Conservation (phyloP, 1,140 invertebrate species). For the Achroia grisella region DNA sequence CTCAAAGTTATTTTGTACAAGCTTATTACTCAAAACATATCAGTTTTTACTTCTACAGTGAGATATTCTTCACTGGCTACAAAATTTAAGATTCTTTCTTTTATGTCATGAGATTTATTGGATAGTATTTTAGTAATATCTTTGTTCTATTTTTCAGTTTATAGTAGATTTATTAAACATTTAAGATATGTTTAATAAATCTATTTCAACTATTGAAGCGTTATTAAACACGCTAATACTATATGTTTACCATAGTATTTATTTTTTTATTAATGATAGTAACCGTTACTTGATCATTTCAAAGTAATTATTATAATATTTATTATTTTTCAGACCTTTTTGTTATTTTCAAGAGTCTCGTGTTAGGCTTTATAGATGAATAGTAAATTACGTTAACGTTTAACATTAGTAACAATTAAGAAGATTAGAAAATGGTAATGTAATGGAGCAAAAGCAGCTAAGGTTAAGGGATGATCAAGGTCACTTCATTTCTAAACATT, state of each 20-base stretch:
- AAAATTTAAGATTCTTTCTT: constrained; percentile 15
- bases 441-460: constrained; percentile 58
- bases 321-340: neutral
- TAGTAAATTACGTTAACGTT: neutral
- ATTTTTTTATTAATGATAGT: neutral
- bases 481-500: constrained; percentile 67
- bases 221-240: too few species aligned
- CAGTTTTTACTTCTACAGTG: constrained; percentile 20
- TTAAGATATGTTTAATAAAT: too few species aligned
- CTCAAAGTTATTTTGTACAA: constrained; percentile 48
- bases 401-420: constrained; percentile 12
- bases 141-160: too few species aligned
- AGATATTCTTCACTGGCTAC: constrained; percentile 22
- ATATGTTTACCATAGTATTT: too few species aligned
- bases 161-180: too few species aligned
- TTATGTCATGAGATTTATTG: constrained; percentile 3
- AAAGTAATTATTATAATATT: neutral
- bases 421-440: constrained; percentile 31
- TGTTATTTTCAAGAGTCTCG: neutral
- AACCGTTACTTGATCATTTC: neutral
- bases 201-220: too few species aligned
- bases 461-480: constrained; percentile 63
- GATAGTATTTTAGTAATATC: too few species aligned
- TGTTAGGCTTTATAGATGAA: neutral
- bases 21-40: constrained; percentile 22